Conservation (phyloP, 2,113 vertebrate species). For the Aramus guarauna region DNA sequence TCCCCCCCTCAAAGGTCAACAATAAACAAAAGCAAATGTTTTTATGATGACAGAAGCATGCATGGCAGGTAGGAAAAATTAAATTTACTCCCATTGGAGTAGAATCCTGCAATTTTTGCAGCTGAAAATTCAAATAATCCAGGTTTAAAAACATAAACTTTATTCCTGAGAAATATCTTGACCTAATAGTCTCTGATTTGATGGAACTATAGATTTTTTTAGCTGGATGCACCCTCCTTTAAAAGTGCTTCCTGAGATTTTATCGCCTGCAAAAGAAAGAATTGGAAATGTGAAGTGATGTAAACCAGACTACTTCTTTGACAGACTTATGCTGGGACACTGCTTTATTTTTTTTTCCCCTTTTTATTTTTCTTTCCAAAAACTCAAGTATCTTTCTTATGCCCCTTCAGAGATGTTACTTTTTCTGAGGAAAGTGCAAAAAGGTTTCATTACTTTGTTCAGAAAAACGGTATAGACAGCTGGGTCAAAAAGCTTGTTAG, state of each 20-base stretch:
- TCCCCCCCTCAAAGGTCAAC: accelerated
- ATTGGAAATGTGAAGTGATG: neutral
- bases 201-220: neutral
- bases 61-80: neutral
- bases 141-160: neutral
- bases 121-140: neutral
- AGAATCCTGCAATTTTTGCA: neutral
- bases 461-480: accelerated
- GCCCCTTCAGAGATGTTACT: neutral
- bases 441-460: neutral
- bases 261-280: neutral
- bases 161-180: neutral
- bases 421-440: neutral
- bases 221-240: neutral
- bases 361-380: neutral
- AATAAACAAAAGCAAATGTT: neutral
- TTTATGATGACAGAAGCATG: neutral
- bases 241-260: neutral
- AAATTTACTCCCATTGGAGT: neutral
- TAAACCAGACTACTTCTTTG: neutral
- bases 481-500: neutral
- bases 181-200: neutral
- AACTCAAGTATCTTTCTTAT: neutral
- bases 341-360: accelerated
- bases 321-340: neutral